Conservation (phyloP, 2,113 vertebrate genomes). For the Clinocottus analis region DNA sequence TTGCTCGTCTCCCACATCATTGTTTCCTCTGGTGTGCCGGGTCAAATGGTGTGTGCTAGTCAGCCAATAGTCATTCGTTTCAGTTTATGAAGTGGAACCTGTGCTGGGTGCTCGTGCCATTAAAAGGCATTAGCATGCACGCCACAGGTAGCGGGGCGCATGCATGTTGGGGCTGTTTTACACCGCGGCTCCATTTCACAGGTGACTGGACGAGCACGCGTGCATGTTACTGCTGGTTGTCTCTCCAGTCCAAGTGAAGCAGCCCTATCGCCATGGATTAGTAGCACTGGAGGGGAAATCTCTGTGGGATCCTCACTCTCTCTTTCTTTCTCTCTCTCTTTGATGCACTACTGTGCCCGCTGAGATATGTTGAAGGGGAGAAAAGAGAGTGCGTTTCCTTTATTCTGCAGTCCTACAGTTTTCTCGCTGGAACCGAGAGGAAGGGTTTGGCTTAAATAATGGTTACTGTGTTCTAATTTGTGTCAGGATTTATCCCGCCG, state of each 20-base stretch:
- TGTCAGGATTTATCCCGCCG: constrained; percentile 67
- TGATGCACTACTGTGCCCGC: constrained; percentile 50
- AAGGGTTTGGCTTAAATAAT: constrained; percentile 68
- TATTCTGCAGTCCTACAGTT: constrained; percentile 63
- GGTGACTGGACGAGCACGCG: constrained; percentile 33
- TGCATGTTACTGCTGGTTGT: constrained; percentile 39
- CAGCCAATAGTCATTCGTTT: constrained; percentile 64
- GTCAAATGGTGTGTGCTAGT: constrained; percentile 69
- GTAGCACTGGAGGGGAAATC: constrained; percentile 27
- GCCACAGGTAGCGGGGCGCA: constrained; percentile 29
- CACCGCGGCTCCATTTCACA: constrained; percentile 60
- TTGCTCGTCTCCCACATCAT: constrained; percentile 61
- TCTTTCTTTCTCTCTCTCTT: constrained; percentile 11
- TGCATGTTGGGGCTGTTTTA: constrained; percentile 46
- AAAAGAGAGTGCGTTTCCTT: constrained; percentile 56
- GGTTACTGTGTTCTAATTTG: constrained; percentile 71
- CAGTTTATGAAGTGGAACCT: constrained; percentile 70
- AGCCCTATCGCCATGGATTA: constrained; percentile 29
- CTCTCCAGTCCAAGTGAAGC: constrained; percentile 9
- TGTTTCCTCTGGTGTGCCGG: constrained; percentile 53
- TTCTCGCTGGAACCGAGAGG: constrained; percentile 58
- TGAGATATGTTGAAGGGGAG: constrained; percentile 33
- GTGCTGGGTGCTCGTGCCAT: constrained; percentile 51
- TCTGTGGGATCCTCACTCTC: constrained; percentile 30
- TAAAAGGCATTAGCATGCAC: constrained; percentile 56